Conservation (phyloP, 2,797 vertebrate genomes). For the Echeneis naucrates region DNA sequence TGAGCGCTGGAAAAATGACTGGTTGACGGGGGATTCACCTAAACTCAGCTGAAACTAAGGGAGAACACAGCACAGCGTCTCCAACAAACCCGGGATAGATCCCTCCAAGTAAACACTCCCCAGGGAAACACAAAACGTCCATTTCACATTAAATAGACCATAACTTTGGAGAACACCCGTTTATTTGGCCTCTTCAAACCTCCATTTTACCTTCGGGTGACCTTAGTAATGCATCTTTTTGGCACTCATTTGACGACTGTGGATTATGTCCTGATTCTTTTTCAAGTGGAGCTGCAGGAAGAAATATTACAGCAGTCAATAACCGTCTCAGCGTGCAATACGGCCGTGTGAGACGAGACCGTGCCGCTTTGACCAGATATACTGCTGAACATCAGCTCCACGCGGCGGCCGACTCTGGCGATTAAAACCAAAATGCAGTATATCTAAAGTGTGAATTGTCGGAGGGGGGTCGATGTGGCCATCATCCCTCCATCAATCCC, state of each 20-base stretch:
- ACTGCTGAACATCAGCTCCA: too few species aligned
- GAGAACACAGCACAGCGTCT: not conserved
- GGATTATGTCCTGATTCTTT: not conserved
- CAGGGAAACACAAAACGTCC: not conserved
- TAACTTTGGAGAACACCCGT: not conserved
- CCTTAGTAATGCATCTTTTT: not conserved
- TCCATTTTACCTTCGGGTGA: not conserved
- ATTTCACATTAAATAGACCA: not conserved
- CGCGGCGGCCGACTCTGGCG: too few species aligned
- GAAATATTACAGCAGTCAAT: not conserved
- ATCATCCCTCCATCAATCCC: slow-evolving; percentile 59
- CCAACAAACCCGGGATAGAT: not conserved
- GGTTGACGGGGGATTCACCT: too few species aligned
- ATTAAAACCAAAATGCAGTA: too few species aligned
- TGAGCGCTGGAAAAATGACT: not conserved
- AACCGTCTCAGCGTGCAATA: not conserved
- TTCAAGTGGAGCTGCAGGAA: not conserved
- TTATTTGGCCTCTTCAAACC: not conserved
- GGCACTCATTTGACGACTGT: not conserved
- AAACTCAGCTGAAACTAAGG: too few species aligned
- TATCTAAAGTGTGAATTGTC: slow-evolving; percentile 27
- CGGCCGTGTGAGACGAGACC: too few species aligned
- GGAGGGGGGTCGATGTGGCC: slow-evolving; percentile 32
- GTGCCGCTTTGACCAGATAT: too few species aligned
- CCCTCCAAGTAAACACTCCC: not conserved